Percentiles rank a stretch among this genome's conserved stretches.
These are phyloP conservation scores for Matsumurasca onukii DNA, from an alignment of 1,140 invertebrate genomes.

Conservation along the genomic window DNA sequence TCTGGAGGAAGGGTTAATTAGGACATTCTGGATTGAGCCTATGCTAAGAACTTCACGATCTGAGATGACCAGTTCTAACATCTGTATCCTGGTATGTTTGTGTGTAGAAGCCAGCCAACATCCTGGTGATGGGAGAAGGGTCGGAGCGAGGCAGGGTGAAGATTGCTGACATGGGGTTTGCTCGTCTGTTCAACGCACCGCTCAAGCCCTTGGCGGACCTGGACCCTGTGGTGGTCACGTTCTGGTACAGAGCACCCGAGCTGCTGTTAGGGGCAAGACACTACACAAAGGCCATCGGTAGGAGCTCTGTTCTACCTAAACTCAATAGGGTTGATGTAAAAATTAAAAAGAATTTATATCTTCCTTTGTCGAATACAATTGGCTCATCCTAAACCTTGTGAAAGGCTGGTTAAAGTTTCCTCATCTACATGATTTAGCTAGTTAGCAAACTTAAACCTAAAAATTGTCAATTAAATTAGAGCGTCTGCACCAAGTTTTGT, in stretches of 20 bases:
- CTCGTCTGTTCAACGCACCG: constrained; percentile 97
- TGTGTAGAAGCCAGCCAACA: constrained; percentile 99
- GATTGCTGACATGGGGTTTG: constrained; percentile 99
- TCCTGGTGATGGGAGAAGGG: constrained; percentile 99
- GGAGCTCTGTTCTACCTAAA: constrained; percentile 33
- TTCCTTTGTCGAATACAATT: background rate
- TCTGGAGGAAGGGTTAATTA: too few relatives aligned
- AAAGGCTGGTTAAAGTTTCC: too few relatives aligned
- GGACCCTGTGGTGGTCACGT: constrained; percentile 99
- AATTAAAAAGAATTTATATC: background rate
- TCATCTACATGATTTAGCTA: too few relatives aligned
- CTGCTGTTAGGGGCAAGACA: constrained; percentile 93
- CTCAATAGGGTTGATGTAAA: background rate
- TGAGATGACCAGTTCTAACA: too few relatives aligned
- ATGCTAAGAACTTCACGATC: too few relatives aligned
- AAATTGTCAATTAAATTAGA: too few relatives aligned
- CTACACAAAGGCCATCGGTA: constrained; percentile 98
- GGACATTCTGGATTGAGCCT: too few relatives aligned
- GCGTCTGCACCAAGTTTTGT: too few relatives aligned
- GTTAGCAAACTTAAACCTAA: too few relatives aligned
- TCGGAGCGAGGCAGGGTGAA: constrained; percentile 95
- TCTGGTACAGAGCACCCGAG: constrained; percentile 99
- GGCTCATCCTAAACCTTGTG: constrained; percentile 11
- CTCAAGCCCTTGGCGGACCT: constrained; percentile 91
- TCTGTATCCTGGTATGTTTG: too few relatives aligned